phyloP scores from a whole-genome alignment of 1,140 invertebrate species.

The Diprion similis region DNA sequence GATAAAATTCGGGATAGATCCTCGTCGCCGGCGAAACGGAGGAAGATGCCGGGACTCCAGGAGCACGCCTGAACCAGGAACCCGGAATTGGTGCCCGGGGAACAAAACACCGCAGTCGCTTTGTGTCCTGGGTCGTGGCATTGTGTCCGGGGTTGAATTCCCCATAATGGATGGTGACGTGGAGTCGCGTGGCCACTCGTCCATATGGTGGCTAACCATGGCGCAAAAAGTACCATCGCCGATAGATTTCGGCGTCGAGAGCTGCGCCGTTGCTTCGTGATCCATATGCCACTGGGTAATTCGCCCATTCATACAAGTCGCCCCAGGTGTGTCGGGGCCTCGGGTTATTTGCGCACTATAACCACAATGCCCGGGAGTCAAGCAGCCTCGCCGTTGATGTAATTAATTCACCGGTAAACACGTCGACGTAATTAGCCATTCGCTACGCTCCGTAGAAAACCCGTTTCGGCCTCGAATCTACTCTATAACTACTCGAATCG shows the following conservation, averaged over 20 bases:
- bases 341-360: neutral
- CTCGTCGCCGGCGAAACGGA: neutral
- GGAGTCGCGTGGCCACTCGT: neutral
- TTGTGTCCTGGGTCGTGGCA: neutral
- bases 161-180: neutral
- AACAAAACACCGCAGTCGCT: neutral
- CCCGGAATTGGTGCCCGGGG: neutral
- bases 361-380: neutral
- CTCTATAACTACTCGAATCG: too few species aligned
- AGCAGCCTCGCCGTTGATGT: neutral
- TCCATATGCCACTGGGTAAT: neutral
- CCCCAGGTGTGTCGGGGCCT: neutral
- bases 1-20: too few species aligned
- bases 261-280: neutral
- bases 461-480: too few species aligned
- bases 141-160: neutral
- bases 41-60: neutral
- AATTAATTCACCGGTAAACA: neutral
- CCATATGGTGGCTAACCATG: neutral
- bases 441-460: neutral
- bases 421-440: neutral
- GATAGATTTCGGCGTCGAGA: too few species aligned
- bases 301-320: neutral
- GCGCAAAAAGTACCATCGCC: neutral
- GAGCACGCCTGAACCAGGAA: neutral